Conservation (phyloP, 2,888 invertebrate genomes). For the Spialia ferax region DNA sequence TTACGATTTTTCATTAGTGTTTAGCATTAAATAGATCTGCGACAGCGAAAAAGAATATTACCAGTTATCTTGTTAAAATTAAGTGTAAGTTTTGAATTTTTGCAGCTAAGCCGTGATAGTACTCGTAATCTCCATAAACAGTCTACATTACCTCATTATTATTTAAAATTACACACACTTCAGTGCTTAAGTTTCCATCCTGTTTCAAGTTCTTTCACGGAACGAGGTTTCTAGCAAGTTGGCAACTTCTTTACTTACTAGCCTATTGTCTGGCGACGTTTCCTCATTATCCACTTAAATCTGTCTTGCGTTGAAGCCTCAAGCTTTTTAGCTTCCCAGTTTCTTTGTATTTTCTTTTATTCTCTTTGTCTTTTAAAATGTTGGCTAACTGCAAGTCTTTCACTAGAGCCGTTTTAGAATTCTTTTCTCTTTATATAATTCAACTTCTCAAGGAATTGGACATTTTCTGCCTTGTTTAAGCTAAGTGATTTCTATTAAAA, state of each 20-base stretch:
- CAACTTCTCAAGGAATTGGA: background rate
- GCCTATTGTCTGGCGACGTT: constrained; percentile 27
- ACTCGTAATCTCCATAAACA: too few relatives aligned
- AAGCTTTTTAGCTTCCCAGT: constrained; percentile 13
- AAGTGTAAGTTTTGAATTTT: too few relatives aligned
- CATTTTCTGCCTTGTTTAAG: background rate
- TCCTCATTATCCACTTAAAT: constrained; percentile 31
- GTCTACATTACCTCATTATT: background rate
- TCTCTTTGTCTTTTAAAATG: constrained; percentile 19
- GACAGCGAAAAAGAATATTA: too few relatives aligned
- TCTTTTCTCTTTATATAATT: constrained; percentile 6
- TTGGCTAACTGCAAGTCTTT: constrained; percentile 14
- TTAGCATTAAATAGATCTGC: too few relatives aligned
- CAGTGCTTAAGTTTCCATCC: background rate
- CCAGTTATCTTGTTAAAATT: too few relatives aligned
- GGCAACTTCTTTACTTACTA: constrained; percentile 14
- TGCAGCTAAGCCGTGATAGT: too few relatives aligned
- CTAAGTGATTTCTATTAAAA: background rate
- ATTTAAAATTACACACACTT: background rate
- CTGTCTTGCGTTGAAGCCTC: constrained; percentile 16
- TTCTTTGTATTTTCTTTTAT: constrained; percentile 28
- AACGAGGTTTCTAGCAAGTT: constrained; percentile 12
- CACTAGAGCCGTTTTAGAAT: constrained; percentile 10
- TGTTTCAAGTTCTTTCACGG: constrained; percentile 18
- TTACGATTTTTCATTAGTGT: too few relatives aligned